Conservation (phyloP, 2,113 vertebrate species). For the Heliornis fulica region DNA sequence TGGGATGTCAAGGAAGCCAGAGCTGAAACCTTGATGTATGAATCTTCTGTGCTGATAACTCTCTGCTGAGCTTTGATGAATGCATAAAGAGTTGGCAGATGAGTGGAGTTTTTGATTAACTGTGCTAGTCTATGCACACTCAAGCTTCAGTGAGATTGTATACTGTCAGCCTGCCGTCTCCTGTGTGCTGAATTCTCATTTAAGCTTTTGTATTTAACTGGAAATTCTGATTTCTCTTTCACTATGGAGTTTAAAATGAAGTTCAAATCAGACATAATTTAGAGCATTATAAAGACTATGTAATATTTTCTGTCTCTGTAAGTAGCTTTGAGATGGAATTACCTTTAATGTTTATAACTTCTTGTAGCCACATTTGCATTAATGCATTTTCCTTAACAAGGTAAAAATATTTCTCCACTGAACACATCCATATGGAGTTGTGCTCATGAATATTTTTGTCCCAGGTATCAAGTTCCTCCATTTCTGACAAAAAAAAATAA, state of each 20-base stretch:
- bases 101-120: constrained; percentile 68
- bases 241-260: constrained; percentile 56
- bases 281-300: constrained; percentile 25
- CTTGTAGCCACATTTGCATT: constrained; percentile 56
- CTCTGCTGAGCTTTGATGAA: constrained; percentile 67
- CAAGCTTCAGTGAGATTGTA: constrained; percentile 39
- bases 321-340: constrained; percentile 59
- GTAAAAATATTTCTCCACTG: constrained; percentile 23
- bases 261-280: constrained; percentile 65
- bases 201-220: constrained; percentile 63
- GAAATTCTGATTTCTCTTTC: constrained; percentile 49
- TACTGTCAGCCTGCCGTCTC: constrained; percentile 65
- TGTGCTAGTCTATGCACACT: constrained; percentile 43
- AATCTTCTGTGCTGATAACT: constrained; percentile 49
- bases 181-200: constrained; percentile 59
- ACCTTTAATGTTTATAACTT: constrained; percentile 59
- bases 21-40: constrained; percentile 54
- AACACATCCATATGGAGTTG: neutral
- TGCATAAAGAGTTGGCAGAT: constrained; percentile 59
- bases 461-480: neutral
- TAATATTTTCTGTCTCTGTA: constrained; percentile 56
- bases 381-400: constrained; percentile 56
- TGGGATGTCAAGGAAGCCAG: constrained; percentile 47
- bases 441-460: neutral
- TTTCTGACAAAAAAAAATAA: neutral